Conservation (phyloP, 2,888 invertebrate genomes). For the Alentia gelatinosa region DNA sequence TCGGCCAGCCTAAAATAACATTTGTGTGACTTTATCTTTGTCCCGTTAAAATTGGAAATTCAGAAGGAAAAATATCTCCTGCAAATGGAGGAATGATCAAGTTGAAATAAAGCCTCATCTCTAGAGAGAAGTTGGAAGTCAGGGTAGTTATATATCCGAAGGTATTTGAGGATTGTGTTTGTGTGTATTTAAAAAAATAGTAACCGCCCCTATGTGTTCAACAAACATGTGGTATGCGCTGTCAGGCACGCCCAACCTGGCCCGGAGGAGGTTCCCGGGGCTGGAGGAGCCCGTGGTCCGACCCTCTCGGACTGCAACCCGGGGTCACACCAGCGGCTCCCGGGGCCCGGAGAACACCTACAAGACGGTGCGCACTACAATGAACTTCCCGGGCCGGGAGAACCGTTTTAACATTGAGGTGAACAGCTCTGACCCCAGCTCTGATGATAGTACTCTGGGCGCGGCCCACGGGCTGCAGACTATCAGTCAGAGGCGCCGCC, state of each 20-base stretch:
- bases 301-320: neutral
- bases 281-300: neutral
- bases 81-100: no score
- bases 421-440: neutral
- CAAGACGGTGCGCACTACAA: neutral
- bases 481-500: neutral
- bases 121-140: neutral
- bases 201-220: constrained; percentile 20
- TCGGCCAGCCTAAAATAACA: no score
- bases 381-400: constrained; percentile 24
- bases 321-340: neutral
- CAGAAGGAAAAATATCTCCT: no score
- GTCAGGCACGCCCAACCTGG: constrained; percentile 28
- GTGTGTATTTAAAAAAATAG: neutral
- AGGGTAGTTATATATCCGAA: neutral
- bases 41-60: no score
- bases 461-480: neutral
- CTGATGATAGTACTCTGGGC: neutral
- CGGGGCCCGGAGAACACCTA: neutral
- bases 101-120: no score
- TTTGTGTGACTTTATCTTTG: no score
- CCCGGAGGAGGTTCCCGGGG: neutral
- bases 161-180: no score
- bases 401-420: neutral
- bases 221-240: constrained; percentile 46